These are phyloP conservation scores for Notolepis coatsorum DNA, from an alignment of 2,797 vertebrate genomes.

Conservation along the genomic window DNA sequence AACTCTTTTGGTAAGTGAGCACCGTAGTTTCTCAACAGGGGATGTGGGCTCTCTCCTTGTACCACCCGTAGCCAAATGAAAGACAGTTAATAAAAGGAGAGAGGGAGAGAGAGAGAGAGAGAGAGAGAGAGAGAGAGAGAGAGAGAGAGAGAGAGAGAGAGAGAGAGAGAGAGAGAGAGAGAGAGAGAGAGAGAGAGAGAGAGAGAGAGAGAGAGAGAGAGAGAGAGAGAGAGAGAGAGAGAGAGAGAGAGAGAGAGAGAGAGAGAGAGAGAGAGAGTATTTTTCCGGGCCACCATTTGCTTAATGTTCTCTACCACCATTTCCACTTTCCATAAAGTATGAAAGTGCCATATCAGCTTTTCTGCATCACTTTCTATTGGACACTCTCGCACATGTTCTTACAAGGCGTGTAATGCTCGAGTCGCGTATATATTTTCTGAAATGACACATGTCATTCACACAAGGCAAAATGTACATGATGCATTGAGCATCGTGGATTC, in stretches of 20 bases:
- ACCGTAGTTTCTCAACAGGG: conserved; percentile 56
- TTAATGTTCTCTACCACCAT: conserved; percentile 29
- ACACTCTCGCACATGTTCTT: not conserved
- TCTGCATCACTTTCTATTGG: not conserved
- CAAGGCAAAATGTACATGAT: not conserved
- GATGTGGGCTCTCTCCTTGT: conserved; percentile 52
- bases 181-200: conserved; percentile 1
- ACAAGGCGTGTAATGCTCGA: not conserved
- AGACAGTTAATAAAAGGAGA: conserved; percentile 20
- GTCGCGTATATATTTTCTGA: not conserved
- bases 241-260: conserved; percentile 5
- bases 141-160: not conserved
- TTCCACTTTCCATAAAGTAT: conserved; percentile 36
- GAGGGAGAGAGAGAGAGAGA: conserved; percentile 7
- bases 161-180: conserved; percentile 6
- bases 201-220: conserved; percentile 2
- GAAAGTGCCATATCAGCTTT: conserved; percentile 41
- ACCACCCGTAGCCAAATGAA: conserved; percentile 38
- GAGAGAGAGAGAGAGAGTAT: conserved; percentile 4
- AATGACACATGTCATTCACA: not conserved
- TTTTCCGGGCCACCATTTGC: conserved; percentile 41
- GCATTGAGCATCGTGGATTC: too few relatives aligned
- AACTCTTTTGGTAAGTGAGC: conserved; percentile 56
- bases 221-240: not conserved
- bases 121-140: conserved; percentile 1